These are phyloP conservation scores for Argyra leucocephala DNA, from an alignment of 2,888 invertebrate genomes.

Conservation along the genomic window DNA sequence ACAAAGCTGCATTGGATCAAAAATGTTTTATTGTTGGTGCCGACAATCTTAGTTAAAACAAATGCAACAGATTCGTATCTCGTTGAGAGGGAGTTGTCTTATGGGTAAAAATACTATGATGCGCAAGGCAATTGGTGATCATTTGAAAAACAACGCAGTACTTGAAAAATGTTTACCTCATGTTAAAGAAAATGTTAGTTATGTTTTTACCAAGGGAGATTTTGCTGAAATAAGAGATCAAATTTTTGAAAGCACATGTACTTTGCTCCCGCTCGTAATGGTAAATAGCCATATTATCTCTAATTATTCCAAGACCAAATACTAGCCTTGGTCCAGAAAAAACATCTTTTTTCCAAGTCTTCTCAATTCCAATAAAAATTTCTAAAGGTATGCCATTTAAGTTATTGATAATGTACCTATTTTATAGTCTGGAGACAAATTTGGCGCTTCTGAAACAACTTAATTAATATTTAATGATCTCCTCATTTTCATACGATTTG, in stretches of 20 bases:
- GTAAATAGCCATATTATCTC: conserved; percentile 91
- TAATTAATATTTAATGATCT: conserved; percentile 99
- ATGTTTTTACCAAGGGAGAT: conserved; percentile 95
- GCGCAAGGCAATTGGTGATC: conserved; percentile 97
- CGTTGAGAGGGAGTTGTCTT: conserved; percentile 79
- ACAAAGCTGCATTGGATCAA: conserved; percentile 84
- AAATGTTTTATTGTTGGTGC: conserved; percentile 99
- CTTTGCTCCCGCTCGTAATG: conserved; percentile 81
- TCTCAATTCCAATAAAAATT: conserved; percentile 98
- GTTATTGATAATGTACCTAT: conserved; percentile 94
- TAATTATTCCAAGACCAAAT: conserved; percentile 97
- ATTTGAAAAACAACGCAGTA: conserved; percentile 85
- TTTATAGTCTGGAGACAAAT: conserved; percentile 94
- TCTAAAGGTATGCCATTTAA: conserved; percentile 99
- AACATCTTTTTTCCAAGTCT: conserved; percentile 99
- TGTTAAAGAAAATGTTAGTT: conserved; percentile 96
- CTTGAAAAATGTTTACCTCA: conserved; percentile 90
- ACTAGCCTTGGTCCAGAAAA: conserved; percentile 98
- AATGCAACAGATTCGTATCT: conserved; percentile 98
- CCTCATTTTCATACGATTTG: conserved; percentile 95
- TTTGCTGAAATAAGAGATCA: conserved; percentile 83
- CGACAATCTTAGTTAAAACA: conserved; percentile 87
- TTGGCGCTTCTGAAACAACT: conserved; percentile 96
- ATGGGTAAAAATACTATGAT: conserved; percentile 99
- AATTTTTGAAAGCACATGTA: conserved; percentile 90